Percentiles rank a stretch among this genome's conserved stretches.
Conservation (phyloP, 2,113 vertebrate genomes). For the Festucalex cinctus region DNA sequence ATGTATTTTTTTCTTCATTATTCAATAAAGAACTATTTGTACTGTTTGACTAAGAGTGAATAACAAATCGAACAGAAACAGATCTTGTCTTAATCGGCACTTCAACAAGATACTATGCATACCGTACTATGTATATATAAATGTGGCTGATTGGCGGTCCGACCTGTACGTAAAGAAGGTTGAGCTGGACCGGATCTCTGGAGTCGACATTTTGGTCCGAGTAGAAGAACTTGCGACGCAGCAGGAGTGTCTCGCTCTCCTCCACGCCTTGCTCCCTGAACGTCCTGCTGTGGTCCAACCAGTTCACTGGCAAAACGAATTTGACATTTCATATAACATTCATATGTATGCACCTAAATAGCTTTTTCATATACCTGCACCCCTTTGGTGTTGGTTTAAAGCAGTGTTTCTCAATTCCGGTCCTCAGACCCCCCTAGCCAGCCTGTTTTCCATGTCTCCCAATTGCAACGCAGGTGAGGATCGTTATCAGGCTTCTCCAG, state of each 20-base stretch:
- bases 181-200: constrained; percentile 94
- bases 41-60: background rate
- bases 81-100: background rate
- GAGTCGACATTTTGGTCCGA: constrained; percentile 99
- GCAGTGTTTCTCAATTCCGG: too few relatives aligned
- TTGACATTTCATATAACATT: background rate
- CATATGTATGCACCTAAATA: background rate
- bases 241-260: constrained; percentile 87
- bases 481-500: too few relatives aligned
- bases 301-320: constrained; percentile 80
- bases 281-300: constrained; percentile 94
- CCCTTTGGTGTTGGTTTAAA: background rate
- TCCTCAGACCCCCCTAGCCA: too few relatives aligned
- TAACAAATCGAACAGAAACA: background rate
- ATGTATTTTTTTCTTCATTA: too few relatives aligned
- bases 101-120: background rate
- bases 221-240: constrained; percentile 97
- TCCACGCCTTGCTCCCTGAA: constrained; percentile 97
- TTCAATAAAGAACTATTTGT: too few relatives aligned
- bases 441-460: too few relatives aligned
- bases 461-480: too few relatives aligned
- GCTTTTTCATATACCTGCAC: too few relatives aligned
- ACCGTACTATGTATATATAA: background rate
- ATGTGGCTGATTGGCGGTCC: background rate
- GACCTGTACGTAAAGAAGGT: constrained; percentile 98